Evolutionary conservation across 2,113 vertebrate species (phyloP).

Genomic region (Sinocyclocheilus anshuiensis): DNA sequence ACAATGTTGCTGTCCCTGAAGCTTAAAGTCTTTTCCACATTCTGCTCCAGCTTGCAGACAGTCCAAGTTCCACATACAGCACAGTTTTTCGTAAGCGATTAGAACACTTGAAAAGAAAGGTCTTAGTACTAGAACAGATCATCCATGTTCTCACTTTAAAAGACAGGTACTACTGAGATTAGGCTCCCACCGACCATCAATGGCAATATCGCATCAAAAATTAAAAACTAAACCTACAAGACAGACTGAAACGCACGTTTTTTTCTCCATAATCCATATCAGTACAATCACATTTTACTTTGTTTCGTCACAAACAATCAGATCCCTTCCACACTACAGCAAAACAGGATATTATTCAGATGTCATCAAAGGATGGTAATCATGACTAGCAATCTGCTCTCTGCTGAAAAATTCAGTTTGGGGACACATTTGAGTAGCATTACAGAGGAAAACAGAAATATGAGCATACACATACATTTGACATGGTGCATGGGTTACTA

Average conservation of each 20-base stretch:
- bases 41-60: not conserved
- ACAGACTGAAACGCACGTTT: not conserved
- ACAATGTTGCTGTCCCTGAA: not conserved
- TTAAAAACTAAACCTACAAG: not conserved
- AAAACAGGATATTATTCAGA: not conserved
- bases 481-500: not conserved
- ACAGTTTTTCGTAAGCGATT: not conserved
- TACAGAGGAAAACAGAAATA: not conserved
- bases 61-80: not conserved
- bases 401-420: not conserved
- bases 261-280: not conserved
- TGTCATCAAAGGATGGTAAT: not conserved
- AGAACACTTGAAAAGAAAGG: not conserved
- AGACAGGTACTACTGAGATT: not conserved
- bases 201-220: not conserved
- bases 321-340: not conserved
- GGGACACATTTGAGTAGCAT: not conserved
- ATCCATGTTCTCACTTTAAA: not conserved
- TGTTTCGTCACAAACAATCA: not conserved
- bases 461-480: not conserved
- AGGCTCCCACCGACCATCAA: not conserved
- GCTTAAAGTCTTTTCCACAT: not conserved
- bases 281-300: not conserved
- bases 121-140: not conserved
- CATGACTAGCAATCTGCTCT: not conserved